Base-by-base conservation (phyloP, 2,888 invertebrate species). In the Sinelater perroti region DNA sequence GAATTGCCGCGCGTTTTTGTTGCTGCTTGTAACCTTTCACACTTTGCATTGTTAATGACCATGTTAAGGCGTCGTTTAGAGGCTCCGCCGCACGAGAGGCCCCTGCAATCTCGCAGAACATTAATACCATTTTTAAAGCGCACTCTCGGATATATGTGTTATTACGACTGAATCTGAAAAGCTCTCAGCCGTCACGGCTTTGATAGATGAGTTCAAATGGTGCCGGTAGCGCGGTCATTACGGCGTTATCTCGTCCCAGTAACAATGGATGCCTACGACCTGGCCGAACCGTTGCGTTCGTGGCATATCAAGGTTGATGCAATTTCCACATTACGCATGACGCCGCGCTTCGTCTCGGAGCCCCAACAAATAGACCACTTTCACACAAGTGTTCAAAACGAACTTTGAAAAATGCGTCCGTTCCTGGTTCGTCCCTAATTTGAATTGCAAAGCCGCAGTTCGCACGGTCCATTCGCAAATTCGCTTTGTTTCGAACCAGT, bases 261-360 rank as follows among this genome's bases (percentile, higher is more conserved):
- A 49, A 42, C 35, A 67, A 68, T 63, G 62, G 58, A 47, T 63
- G 63, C 64, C 64, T 60, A 65, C 56, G 62, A 58, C 55, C 58
- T 65, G 63, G 64, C 68, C 67, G 63, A 65, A 70, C 68, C 64
- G 66, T 68, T 67, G 62, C 64, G 57, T 61, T 62, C 60, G 70
- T 68, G 70, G 69, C 68, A 65, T 65, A 67, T 71, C 68, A 65
- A 72, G 75, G 73, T 74, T 73, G 71, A 67, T 64, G 72, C 73
- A 75, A 76, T 76, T 75, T 76, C 70, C 74, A 71, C 71, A 70
- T 76, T 76, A 76, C 66, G 68, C 72, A 72, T 73, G 71, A 73
- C 71, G 70, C 70, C 67, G 62, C 59, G 61, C 38, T 45, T 51
- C 38, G 40, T 51, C 40, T 40, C 14, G 18, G 28, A 21, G 49